Evolutionary conservation across 2,888 invertebrate genomes (phyloP).

Genomic region (Argyresthia goedartella): DNA sequence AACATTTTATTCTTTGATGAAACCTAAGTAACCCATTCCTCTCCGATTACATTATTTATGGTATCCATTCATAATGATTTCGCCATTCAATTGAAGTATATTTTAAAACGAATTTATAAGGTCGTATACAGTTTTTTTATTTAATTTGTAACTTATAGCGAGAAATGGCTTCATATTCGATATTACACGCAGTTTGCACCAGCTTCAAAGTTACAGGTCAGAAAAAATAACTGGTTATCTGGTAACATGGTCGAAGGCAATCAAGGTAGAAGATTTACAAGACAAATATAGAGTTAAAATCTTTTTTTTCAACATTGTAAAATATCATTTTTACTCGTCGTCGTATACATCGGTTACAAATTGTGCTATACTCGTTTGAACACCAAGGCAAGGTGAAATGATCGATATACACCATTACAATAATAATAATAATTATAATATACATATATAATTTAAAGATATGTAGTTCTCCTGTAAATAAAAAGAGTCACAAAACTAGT

Average conservation of each 20-base stretch:
- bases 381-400: conserved; percentile 67
- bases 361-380: conserved; percentile 62
- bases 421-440: conserved; percentile 38
- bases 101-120: background rate
- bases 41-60: background rate
- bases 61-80: background rate
- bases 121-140: background rate
- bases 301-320: conserved; percentile 64
- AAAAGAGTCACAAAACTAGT: conserved; percentile 34
- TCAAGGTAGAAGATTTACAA: conserved; percentile 47
- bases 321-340: conserved; percentile 50
- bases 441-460: conserved; percentile 59
- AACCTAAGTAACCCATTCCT: background rate
- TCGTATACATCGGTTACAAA: conserved; percentile 71
- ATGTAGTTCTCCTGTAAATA: conserved; percentile 64
- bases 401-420: conserved; percentile 35
- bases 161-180: no score
- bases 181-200: no score
- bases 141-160: no score
- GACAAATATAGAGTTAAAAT: conserved; percentile 64
- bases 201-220: no score
- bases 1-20: background rate
- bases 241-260: conserved; percentile 45
- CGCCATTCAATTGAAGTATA: background rate
- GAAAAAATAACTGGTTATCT: no score